Percentiles rank a stretch among this genome's conserved stretches.
These are phyloP conservation scores for Gasterosteus nipponicus DNA, from an alignment of 2,113 vertebrate species.

Conservation along the genomic window DNA sequence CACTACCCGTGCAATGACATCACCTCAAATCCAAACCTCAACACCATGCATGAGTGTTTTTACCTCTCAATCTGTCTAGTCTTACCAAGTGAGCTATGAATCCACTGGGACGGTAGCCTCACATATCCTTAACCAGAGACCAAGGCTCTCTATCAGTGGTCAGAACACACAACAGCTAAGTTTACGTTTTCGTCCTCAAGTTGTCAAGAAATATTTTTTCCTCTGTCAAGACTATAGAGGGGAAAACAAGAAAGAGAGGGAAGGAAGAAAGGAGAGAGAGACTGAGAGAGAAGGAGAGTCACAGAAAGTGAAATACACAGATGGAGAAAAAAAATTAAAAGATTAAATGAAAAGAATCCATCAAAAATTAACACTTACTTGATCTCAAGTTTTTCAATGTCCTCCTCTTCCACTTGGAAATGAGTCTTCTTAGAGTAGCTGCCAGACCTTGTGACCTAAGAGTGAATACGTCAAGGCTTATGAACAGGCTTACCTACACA, in stretches of 20 bases:
- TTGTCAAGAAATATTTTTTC: conserved; percentile 26
- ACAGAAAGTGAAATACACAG: neutral
- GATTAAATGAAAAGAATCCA: too few relatives aligned
- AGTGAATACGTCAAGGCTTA: conserved; percentile 14
- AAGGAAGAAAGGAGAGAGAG: too few relatives aligned
- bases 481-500: neutral
- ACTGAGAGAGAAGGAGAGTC: neutral
- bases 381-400: conserved; percentile 97
- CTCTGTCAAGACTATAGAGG: conserved; percentile 33
- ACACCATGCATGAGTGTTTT: conserved; percentile 75
- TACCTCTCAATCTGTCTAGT: conserved; percentile 73
- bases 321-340: neutral
- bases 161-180: conserved; percentile 66
- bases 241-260: neutral
- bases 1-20: conserved; percentile 65
- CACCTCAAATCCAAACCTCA: conserved; percentile 76
- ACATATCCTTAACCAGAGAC: conserved; percentile 76
- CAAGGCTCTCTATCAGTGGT: conserved; percentile 74
- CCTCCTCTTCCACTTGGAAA: conserved; percentile 97
- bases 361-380: conserved; percentile 82
- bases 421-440: conserved; percentile 96
- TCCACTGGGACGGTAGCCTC: conserved; percentile 68
- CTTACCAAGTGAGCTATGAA: conserved; percentile 75
- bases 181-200: conserved; percentile 36
- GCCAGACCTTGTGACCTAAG: conserved; percentile 93